Evolutionary conservation across 2,888 invertebrate species (phyloP), one percentile per base, ranked within the genome.

Genomic region (Priocnemis perturbator): DNA sequence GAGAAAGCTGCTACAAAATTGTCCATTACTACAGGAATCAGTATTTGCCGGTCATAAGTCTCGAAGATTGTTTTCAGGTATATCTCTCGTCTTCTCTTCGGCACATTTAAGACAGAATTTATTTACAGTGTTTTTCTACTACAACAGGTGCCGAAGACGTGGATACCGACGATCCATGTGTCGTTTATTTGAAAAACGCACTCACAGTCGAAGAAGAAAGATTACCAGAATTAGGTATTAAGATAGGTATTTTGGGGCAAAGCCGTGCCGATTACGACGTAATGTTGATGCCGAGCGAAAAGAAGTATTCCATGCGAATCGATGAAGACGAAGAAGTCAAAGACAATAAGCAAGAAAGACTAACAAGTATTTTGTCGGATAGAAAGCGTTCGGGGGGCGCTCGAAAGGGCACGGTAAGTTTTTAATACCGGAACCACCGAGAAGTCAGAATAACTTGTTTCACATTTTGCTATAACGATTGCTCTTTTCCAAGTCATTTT

Each of bases 181-280:
- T 92, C 5, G 73, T 85, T 5, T 93, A 91, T 79, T 86, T 93
- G 81, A 89, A 91, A 86, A 88, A 90, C 56, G 91, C 91, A 1
- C 89, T 92, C 59, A 89, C 91, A 2, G 91, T 90, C 0, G 89
- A 91, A 0, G 93, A 94, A 85, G 92, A 93, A 71, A 75, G 85
- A 2, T 81, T 93, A 15, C 15, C 67, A 3, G 81, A 89, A 20
- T 72, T 89, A 17, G 89, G 90, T 1, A 88, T 93, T 17, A 89
- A 90, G 62, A 84, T 93, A 4, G 94, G 94, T 0, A 91, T 94
- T 64, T 86, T 94, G 58, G 94, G 94, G 2, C 85, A 91, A 78
- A 88, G 90, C 0, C 90, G 93, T 23, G 83, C 89, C 9, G 82
- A 89, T 56, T 92, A 92, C 76, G 93, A 93, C 81, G 89, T 92